phyloP scores from a whole-genome alignment of 2,888 invertebrate genomes.

The Hypercompe scribonia region DNA sequence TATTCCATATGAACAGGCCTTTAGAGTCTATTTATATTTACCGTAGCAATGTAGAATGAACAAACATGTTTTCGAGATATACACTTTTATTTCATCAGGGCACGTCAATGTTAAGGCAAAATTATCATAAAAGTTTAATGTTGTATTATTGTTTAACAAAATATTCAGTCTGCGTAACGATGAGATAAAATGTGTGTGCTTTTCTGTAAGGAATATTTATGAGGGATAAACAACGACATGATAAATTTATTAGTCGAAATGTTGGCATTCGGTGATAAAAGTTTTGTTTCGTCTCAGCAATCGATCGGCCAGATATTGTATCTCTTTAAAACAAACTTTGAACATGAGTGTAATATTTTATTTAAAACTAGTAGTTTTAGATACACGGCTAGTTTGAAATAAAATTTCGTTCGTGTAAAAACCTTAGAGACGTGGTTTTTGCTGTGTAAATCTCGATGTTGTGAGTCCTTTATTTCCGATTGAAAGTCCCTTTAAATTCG shows the following conservation, averaged over 20 bases:
- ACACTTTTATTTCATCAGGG: constrained; percentile 44
- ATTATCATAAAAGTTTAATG: constrained; percentile 26
- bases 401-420: too few species aligned
- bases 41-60: constrained; percentile 36
- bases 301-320: background rate
- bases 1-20: constrained; percentile 7
- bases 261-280: background rate
- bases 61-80: constrained; percentile 36
- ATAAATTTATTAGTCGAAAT: background rate
- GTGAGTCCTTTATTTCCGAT: too few species aligned
- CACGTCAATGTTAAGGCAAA: constrained; percentile 14
- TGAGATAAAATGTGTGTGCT: constrained; percentile 1
- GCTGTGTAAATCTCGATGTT: too few species aligned
- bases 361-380: too few species aligned
- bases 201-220: background rate
- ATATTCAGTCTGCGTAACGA: constrained; percentile 8
- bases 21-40: constrained; percentile 24
- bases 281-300: background rate
- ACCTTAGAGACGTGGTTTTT: too few species aligned
- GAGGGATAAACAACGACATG: background rate
- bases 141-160: constrained; percentile 11
- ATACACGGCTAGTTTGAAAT: too few species aligned
- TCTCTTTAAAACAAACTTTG: background rate
- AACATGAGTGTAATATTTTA: background rate
- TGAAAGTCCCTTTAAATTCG: too few species aligned